phyloP scores from a whole-genome alignment of 2,113 vertebrate genomes.

The Tiliqua scincoides region DNA sequence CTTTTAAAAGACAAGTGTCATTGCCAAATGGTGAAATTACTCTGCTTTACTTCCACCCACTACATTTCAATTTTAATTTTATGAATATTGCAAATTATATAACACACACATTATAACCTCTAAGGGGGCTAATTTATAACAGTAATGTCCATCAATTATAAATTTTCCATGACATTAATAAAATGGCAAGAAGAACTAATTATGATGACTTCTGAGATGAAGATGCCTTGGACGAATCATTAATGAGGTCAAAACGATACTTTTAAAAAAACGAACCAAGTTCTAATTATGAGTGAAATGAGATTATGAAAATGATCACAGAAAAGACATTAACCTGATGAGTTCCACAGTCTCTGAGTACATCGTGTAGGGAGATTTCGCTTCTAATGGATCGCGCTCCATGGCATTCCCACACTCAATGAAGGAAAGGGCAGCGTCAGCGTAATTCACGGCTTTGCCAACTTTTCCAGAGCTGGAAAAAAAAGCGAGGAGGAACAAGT shows the following conservation, averaged over 20 bases:
- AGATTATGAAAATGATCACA: conserved; percentile 74
- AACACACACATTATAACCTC: conserved; percentile 77
- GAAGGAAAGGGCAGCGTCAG: conserved; percentile 96
- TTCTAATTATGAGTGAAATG: conserved; percentile 77
- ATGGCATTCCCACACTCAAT: conserved; percentile 98
- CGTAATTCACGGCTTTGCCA: conserved; percentile 97
- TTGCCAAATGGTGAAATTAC: conserved; percentile 74
- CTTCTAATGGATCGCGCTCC: conserved; percentile 96
- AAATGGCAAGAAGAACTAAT: conserved; percentile 83
- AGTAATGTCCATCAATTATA: conserved; percentile 81
- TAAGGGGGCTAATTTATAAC: conserved; percentile 80
- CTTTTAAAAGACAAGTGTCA: conserved; percentile 75
- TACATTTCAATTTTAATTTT: conserved; percentile 81
- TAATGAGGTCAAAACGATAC: conserved; percentile 74
- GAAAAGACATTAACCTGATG: conserved; percentile 89
- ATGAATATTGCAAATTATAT: conserved; percentile 81
- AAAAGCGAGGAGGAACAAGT: conserved; percentile 44
- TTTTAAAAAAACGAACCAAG: conserved; percentile 75
- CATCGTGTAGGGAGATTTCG: conserved; percentile 98
- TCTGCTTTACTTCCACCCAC: conserved; percentile 75
- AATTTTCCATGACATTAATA: conserved; percentile 82
- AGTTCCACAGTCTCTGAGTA: conserved; percentile 99
- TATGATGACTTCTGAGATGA: conserved; percentile 79
- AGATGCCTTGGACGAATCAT: conserved; percentile 78
- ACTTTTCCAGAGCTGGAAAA: conserved; percentile 94